These are phyloP conservation scores for Plumapathes pennacea DNA, from an alignment of 92 coral and sea anemone genomes.

Conservation along the genomic window DNA sequence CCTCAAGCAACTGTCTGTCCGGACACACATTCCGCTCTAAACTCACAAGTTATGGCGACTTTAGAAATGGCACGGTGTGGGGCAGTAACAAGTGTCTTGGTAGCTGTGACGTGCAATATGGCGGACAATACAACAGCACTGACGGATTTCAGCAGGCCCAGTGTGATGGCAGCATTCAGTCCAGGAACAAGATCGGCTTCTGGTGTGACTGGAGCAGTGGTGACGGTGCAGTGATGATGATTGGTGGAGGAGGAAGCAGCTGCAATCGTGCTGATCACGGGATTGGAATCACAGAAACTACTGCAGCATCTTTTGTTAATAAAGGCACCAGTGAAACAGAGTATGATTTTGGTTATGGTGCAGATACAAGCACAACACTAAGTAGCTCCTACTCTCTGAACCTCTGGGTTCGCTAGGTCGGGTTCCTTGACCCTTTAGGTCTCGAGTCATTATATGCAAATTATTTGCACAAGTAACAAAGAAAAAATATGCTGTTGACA, in stretches of 20 bases:
- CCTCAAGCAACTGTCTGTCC: slow-evolving; percentile 27
- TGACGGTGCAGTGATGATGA: slow-evolving; percentile 21
- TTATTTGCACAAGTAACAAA: too few relatives aligned
- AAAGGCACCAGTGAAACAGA: background rate
- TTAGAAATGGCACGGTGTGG: slow-evolving; percentile 37
- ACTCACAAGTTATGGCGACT: slow-evolving; percentile 56
- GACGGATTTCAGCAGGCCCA: slow-evolving; percentile 16
- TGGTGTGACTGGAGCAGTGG: slow-evolving; percentile 21
- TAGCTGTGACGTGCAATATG: slow-evolving; percentile 33
- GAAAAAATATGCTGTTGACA: too few relatives aligned
- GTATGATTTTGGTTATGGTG: background rate
- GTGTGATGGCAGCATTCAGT: slow-evolving; percentile 24
- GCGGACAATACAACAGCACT: slow-evolving; percentile 38
- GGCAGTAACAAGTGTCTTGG: slow-evolving; percentile 40
- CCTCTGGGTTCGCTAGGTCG: slow-evolving; percentile 4
- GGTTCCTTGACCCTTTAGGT: too few relatives aligned
- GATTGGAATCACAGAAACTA: background rate
- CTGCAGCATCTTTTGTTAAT: background rate
- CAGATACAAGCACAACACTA: background rate
- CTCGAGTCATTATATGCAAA: too few relatives aligned
- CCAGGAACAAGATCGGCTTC: slow-evolving; percentile 25
- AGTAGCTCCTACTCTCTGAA: background rate
- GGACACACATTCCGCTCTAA: slow-evolving; percentile 47
- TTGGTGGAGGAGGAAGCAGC: slow-evolving; percentile 2
- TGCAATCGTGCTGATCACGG: background rate